Base-by-base conservation (phyloP, 2,113 vertebrate species). In the Tyto alba region DNA sequence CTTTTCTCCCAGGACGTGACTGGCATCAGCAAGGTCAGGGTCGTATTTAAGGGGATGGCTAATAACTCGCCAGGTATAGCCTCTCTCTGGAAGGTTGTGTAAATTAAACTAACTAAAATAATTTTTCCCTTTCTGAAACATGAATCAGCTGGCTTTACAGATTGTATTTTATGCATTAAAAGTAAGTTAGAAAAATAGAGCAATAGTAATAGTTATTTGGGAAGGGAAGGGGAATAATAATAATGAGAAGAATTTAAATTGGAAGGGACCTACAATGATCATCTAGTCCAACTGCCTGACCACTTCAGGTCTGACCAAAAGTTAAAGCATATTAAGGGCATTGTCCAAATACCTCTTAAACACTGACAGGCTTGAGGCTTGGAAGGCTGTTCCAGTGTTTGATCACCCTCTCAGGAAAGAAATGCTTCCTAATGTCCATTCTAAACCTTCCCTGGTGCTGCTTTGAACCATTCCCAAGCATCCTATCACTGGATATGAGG, bases 401-500 rank as follows among this genome's bases (percentile, higher is more conserved):
- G 7, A 13, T 5, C 30, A n/a, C 20, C 8, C n/a, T 60, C 13
- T 32, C 3, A 3, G 16, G 36, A 60, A 67, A 45, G 17, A 52
- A 85, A 34, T 34, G 36, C 25, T 85, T 85, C 57, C 52, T 48
- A 20, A 55, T 7, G 10, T 32, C n/a, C 32, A 43, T 16, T 3
- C 9, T 43, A 7, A 76, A 60, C 52, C 7, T 26, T 7, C 6
- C 5, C 13, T 43, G 16, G 10, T 9, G 4, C 22, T 53, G 50
- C 11, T 75, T 47, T 66, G 52, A 71, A 45, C 9, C 25, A 32
- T 11, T 60, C 40, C 15, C 23, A 29, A 0, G 0, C 0, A 3
- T 32, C 36, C 53, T 73, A 9, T 11, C 47, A 29, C 8, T 0
- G 25, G 30, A 11, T 38, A 6, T 9, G 60, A 69, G 43, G 11